Conservation (phyloP, 2,113 vertebrate genomes). For the Nycticorax nycticorax region DNA sequence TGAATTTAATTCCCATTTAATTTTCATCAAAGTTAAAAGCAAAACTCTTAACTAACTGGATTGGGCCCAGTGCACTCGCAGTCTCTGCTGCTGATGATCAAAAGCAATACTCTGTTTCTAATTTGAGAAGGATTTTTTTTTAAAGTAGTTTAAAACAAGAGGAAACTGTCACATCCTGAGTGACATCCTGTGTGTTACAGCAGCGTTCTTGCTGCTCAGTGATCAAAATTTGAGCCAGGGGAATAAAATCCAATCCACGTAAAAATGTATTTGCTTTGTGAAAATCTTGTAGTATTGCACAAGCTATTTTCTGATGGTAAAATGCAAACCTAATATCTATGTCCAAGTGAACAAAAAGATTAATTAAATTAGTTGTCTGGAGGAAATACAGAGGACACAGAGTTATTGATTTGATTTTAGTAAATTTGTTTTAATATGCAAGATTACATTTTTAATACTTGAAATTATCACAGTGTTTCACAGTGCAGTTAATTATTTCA, state of each 20-base stretch:
- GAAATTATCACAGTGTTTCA: conserved; percentile 22
- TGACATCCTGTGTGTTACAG: conserved; percentile 75
- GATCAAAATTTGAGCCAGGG: conserved; percentile 74
- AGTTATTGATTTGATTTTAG: conserved; percentile 76
- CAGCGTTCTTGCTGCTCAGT: conserved; percentile 66
- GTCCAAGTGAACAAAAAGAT: conserved; percentile 73
- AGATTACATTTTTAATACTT: conserved; percentile 70
- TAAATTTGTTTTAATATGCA: conserved; percentile 70
- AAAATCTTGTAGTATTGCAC: conserved; percentile 60
- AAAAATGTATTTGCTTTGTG: conserved; percentile 75
- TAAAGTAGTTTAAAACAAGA: conserved; percentile 62
- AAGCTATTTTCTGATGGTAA: conserved; percentile 72
- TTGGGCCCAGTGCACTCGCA: background rate
- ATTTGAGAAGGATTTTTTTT: conserved; percentile 20
- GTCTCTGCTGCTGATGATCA: background rate
- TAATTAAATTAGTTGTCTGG: conserved; percentile 76
- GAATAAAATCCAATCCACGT: conserved; percentile 75
- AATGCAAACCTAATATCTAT: conserved; percentile 75
- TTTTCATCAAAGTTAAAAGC: background rate
- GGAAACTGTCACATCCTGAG: conserved; percentile 79
- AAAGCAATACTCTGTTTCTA: conserved; percentile 33
- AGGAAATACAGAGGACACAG: conserved; percentile 68
- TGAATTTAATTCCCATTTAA: background rate
- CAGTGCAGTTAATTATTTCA: conserved; percentile 10
- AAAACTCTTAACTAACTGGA: background rate